Evolutionary conservation across 2,113 vertebrate species (phyloP).

Genomic region (Orcinus orca): DNA sequence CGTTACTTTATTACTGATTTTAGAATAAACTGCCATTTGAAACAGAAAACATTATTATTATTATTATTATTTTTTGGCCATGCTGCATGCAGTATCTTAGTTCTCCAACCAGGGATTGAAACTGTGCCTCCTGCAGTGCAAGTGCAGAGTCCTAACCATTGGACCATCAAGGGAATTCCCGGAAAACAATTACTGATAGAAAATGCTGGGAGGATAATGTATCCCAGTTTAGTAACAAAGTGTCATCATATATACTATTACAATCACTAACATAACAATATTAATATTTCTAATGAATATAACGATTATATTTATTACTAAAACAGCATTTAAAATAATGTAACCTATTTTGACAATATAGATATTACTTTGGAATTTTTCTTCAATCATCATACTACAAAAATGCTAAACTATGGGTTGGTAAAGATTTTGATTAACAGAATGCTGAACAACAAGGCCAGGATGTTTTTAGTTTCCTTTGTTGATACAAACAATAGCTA

Average conservation of each 20-base stretch:
- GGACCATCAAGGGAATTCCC: neutral
- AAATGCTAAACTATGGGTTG: neutral
- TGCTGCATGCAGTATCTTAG: neutral
- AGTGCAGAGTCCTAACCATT: neutral
- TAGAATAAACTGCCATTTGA: slow-evolving; percentile 4
- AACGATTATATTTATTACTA: slow-evolving; percentile 15
- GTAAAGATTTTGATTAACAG: slow-evolving; percentile 42
- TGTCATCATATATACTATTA: neutral
- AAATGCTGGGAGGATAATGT: neutral
- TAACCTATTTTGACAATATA: neutral
- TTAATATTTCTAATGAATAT: slow-evolving; percentile 20
- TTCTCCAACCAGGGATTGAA: neutral
- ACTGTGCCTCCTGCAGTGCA: neutral
- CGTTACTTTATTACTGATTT: neutral
- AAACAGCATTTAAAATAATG: slow-evolving; percentile 7
- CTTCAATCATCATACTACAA: neutral
- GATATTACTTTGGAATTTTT: slow-evolving; percentile 35
- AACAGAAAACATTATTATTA: slow-evolving; percentile 30
- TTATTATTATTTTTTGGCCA: neutral
- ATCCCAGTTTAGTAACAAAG: slow-evolving; percentile 2
- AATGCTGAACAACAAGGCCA: slow-evolving; percentile 38
- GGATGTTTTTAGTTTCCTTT: slow-evolving; percentile 45
- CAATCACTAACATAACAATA: slow-evolving; percentile 31
- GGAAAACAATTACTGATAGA: slow-evolving; percentile 21
- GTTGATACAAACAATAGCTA: slow-evolving; percentile 56